Evolutionary conservation across 2,888 invertebrate genomes (phyloP).

Genomic region (Cephus runcator): DNA sequence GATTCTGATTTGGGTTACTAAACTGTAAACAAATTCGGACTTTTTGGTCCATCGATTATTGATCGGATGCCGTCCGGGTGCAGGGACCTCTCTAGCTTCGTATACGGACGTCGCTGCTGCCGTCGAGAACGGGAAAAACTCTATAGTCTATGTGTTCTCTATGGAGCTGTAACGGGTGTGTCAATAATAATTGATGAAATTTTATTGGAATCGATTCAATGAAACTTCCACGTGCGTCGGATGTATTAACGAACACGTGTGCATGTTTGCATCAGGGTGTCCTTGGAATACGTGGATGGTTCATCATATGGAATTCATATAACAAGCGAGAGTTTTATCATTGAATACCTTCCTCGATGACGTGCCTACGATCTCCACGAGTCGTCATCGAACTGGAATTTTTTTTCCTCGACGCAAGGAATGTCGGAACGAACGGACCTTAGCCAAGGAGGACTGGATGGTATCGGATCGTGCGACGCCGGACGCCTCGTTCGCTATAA

Average conservation of each 20-base stretch:
- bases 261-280: neutral
- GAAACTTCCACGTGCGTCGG: neutral
- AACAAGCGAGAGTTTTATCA: neutral
- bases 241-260: neutral
- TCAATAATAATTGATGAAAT: neutral
- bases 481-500: constrained; percentile 53
- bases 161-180: neutral
- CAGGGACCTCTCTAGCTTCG: constrained; percentile 46
- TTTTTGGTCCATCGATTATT: constrained; percentile 60
- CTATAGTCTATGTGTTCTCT: neutral
- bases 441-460: neutral
- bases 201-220: neutral
- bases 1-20: constrained; percentile 59
- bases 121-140: neutral
- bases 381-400: neutral
- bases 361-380: neutral
- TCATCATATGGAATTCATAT: neutral
- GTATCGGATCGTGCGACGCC: neutral
- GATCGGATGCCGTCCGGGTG: constrained; percentile 49
- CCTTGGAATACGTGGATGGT: neutral
- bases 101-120: neutral
- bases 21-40: constrained; percentile 62
- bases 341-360: neutral
- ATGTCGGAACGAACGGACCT: neutral
- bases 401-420: neutral